Base-by-base conservation (phyloP, 2,888 invertebrate genomes). In the Baccha elongata region DNA sequence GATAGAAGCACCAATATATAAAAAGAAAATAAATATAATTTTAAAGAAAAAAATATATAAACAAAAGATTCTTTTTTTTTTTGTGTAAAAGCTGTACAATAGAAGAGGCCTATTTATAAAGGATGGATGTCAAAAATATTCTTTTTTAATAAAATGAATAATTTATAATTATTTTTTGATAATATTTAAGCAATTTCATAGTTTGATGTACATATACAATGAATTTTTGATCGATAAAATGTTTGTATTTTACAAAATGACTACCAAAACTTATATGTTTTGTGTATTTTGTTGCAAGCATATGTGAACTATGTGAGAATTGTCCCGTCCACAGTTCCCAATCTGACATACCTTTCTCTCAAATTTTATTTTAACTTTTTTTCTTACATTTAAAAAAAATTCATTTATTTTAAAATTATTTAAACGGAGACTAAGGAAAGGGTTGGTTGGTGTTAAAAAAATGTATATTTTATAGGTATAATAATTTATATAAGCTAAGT, bases 261-360 rank as follows among this genome's bases (percentile, higher is more conserved):
- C 85, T 87, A 86, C 87, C 86, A 85, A 87, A 79, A 85, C 85
- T 84, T 84, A 84, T 85, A 85, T 85, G 76, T 85, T 86, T 85
- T 85, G 29, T 46, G 3, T 46, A 52, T 76, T 71, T 46, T 55
- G 55, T 86, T 86, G 64, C 84, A 87, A 87, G 89, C 90, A 90
- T 89, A 89, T 90, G 88, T 89, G 89, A 90, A 90, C 89, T 87
- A 93, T 93, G 94, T 93, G 94, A 94, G 94, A 94, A 94, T 89
- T 93, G 94, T 93, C 93, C 93, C 93, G 93, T 94, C 94, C 93
- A 93, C 93, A 94, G 94, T 93, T 94, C 93, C 94, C 94, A 94
- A 94, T 94, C 94, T 94, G 94, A 93, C 93, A 91, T 85, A 88
- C 84, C 84, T 85, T 85, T 85, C 86, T 87, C 86, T 87, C 86